Percentiles rank a stretch among this genome's conserved stretches.
Conservation (phyloP, 2,113 vertebrate species). For the Tragelaphus imberbis region DNA sequence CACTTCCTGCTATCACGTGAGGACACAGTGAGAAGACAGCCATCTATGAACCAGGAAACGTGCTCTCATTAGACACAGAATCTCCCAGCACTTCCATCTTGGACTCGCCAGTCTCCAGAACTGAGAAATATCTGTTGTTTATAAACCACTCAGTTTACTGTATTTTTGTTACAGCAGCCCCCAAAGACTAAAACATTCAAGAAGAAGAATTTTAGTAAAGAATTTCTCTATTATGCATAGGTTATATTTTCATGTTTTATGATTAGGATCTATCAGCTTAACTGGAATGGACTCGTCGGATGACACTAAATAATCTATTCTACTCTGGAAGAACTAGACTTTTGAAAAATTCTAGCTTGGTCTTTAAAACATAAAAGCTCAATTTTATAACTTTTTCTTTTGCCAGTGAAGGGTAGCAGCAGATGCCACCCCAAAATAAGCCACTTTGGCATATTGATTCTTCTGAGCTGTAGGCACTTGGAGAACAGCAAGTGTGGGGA, state of each 20-base stretch:
- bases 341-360: not conserved
- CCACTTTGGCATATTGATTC: not conserved
- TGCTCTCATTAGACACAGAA: not conserved
- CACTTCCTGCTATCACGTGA: not conserved
- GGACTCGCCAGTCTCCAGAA: not conserved
- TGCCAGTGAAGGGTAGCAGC: not conserved
- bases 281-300: not conserved
- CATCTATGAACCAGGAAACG: not conserved
- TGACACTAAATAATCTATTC: not conserved
- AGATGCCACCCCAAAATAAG: not conserved
- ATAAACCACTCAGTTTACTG: not conserved
- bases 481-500: not conserved
- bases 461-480: not conserved
- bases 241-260: slow-evolving; percentile 18
- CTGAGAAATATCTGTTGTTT: not conserved
- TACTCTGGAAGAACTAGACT: not conserved
- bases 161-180: not conserved
- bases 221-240: not conserved
- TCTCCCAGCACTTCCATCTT: not conserved
- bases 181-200: not conserved
- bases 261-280: not conserved
- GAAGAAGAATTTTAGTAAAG: not conserved
- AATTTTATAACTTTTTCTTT: not conserved
- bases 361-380: not conserved
- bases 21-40: not conserved